These are phyloP conservation scores for Cnemophilus loriae DNA, from an alignment of 2,113 vertebrate species.

Conservation along the genomic window DNA sequence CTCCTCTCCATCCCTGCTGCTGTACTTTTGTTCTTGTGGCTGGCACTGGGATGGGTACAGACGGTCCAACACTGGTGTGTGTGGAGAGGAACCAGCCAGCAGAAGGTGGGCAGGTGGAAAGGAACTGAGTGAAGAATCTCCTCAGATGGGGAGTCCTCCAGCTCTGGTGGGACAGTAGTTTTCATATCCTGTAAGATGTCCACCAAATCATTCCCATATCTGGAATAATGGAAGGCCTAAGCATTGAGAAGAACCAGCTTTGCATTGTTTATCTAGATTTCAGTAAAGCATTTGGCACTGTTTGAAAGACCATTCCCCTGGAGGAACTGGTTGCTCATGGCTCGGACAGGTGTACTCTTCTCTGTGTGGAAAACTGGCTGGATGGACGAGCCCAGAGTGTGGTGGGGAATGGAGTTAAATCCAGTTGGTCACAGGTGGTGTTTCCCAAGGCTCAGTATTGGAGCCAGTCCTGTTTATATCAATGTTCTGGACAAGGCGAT, in stretches of 20 bases:
- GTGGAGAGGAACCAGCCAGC: background rate
- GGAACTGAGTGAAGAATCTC: background rate
- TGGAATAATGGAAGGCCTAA: background rate
- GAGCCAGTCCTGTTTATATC: background rate
- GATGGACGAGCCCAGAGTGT: background rate
- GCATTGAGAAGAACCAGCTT: background rate
- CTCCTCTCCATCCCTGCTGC: background rate
- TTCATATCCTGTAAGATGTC: background rate
- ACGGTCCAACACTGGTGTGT: background rate
- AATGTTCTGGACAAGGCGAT: background rate
- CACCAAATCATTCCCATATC: background rate
- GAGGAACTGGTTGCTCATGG: background rate
- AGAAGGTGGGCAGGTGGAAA: background rate
- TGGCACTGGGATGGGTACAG: background rate
- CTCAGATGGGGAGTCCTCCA: background rate
- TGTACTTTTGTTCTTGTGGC: background rate
- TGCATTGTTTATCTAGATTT: background rate
- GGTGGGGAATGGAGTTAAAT: too few species aligned
- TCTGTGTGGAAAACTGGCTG: background rate
- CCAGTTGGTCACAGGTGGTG: background rate
- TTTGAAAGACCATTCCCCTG: background rate
- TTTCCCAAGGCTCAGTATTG: background rate
- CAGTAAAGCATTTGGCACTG: fast-evolving
- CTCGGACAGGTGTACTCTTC: background rate
- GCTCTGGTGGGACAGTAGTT: background rate